These are phyloP conservation scores for Clinocottus analis DNA, from an alignment of 2,113 vertebrate species.

Conservation along the genomic window DNA sequence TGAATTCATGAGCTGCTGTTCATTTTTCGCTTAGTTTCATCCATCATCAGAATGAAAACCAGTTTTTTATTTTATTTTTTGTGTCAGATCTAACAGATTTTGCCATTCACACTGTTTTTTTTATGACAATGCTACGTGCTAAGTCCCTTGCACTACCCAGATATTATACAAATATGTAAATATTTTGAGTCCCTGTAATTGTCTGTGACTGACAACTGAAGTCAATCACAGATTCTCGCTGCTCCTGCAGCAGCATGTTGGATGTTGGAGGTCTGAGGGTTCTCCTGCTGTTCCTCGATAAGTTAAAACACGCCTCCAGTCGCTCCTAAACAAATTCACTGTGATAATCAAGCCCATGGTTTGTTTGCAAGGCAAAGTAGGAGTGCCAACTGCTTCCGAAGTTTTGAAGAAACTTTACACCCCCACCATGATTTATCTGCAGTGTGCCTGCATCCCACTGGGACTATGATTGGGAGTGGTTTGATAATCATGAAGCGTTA, in stretches of 20 bases:
- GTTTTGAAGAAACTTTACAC: slow-evolving; percentile 37
- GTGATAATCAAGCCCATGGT: slow-evolving; percentile 40
- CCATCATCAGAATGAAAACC: background rate
- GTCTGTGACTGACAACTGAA: background rate
- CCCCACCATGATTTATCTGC: slow-evolving; percentile 38
- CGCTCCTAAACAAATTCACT: slow-evolving; percentile 57
- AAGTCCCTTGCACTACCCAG: background rate
- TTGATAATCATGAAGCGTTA: slow-evolving; percentile 49
- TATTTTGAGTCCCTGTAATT: background rate
- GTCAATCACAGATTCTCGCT: background rate
- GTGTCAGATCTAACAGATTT: background rate
- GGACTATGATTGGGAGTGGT: slow-evolving; percentile 46
- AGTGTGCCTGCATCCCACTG: slow-evolving; percentile 32
- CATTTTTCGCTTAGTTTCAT: background rate
- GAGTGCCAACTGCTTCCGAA: slow-evolving; percentile 24
- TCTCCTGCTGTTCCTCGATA: slow-evolving; percentile 34
- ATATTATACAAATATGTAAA: background rate
- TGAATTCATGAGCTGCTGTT: background rate
- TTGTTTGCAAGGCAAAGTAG: slow-evolving; percentile 73
- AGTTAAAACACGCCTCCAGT: slow-evolving; percentile 22
- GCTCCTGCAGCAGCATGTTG: background rate
- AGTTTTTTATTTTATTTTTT: background rate
- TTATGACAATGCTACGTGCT: background rate
- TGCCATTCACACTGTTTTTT: background rate
- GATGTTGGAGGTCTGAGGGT: background rate